Evolutionary conservation across 1,140 invertebrate genomes (phyloP).

Genomic region (Dendrolimus punctatus): DNA sequence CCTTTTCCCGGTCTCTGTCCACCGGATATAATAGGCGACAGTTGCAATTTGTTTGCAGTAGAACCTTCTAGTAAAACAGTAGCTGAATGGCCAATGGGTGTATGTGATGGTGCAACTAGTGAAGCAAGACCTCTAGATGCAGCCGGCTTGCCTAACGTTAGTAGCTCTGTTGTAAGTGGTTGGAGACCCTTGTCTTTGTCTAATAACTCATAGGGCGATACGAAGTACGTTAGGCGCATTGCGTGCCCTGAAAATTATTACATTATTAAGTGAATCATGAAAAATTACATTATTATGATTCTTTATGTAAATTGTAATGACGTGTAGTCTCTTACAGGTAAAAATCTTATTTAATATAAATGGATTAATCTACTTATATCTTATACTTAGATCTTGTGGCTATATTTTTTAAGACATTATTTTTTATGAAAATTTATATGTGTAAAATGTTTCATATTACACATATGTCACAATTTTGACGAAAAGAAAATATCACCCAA

Average conservation of each 20-base stretch:
- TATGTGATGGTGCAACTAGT: conserved; percentile 37
- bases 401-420: no score
- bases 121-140: conserved; percentile 39
- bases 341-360: no score
- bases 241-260: conserved; percentile 81
- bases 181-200: conserved; percentile 83
- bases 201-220: conserved; percentile 94
- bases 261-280: no score
- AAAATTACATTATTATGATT: no score
- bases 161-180: conserved; percentile 79
- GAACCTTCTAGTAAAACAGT: conserved; percentile 94
- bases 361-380: no score
- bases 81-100: conserved; percentile 85
- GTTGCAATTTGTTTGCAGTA: conserved; percentile 89
- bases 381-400: no score
- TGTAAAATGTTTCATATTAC: no score
- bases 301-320: no score
- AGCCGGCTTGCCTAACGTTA: conserved; percentile 71
- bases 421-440: no score
- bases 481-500: no score
- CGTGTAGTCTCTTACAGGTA: no score
- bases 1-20: conserved; percentile 83
- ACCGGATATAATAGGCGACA: conserved; percentile 84
- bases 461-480: no score
- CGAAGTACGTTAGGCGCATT: conserved; percentile 95